Base-by-base conservation (phyloP, 2,888 invertebrate genomes). In the Volucella bombylans region DNA sequence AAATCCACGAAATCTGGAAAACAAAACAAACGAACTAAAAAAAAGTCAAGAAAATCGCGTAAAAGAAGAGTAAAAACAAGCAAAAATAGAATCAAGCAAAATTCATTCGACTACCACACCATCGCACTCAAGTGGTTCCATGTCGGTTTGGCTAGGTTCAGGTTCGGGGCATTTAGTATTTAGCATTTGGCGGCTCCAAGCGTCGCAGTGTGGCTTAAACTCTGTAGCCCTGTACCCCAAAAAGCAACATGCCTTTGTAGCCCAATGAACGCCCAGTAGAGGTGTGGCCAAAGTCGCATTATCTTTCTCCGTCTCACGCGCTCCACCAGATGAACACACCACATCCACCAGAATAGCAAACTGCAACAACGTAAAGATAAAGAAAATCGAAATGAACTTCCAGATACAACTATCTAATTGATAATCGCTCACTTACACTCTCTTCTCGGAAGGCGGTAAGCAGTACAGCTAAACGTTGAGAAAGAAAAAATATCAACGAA, bases 211-310 rank as follows among this genome's bases (percentile, higher is more conserved):
- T 72, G 76, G 80, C 85, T 85, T 85, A 81, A 74, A 67, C 72
- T 45, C n/a, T 77, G 61, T 71, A 62, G 64, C 79, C 57, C 59
- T 77, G 65, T 71, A 62, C 68, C 79, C 49, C 59, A 62, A 64
- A 52, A 77, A 80, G n/a, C 50, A 64, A 69, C 57, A 68, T 74
- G 31, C 1, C 62, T 47, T 61, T 81, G 45, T 69, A 86, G 87
- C 79, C 88, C 88, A 88, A 88, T 88, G 87, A 88, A 86, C 86
- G 86, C 82, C 65, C 80, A 87, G 86, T 50, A 83, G 87, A 86
- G 88, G 88, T 87, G 88, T 87, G 87, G 87, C 87, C 80, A 85
- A 12, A 72, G 62, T 62, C 72, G 76, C 59, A 85, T 81, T 81
- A 85, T 85, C 85, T 85, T 59, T 85, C 85, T 85, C 85, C 81